A percentile compares a stretch with the other conserved stretches of the same genome.
These are phyloP conservation scores for Nycticebus coucang DNA, from an alignment of 2,113 vertebrate species.

Conservation along the genomic window DNA sequence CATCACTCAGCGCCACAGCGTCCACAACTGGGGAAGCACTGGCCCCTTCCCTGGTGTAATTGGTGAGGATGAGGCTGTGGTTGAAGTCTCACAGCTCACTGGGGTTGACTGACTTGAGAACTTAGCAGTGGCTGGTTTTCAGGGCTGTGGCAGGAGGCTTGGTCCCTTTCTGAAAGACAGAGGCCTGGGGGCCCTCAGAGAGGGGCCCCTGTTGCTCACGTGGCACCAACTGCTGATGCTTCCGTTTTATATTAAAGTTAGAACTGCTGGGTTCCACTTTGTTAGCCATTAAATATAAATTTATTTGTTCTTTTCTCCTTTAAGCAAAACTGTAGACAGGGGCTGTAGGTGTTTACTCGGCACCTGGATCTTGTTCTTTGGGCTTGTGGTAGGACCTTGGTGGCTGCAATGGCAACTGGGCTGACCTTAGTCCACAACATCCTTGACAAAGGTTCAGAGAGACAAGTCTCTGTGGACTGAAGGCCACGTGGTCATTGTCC, in stretches of 20 bases:
- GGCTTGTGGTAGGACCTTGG: not conserved
- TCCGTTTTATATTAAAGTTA: not conserved
- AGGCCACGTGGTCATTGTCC: not conserved
- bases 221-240: not conserved
- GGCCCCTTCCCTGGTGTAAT: not conserved
- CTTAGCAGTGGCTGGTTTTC: not conserved
- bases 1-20: not conserved
- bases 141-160: not conserved
- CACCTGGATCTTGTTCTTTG: not conserved
- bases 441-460: not conserved
- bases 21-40: not conserved
- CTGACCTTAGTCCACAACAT: not conserved
- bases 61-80: not conserved
- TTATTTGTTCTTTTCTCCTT: not conserved
- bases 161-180: not conserved
- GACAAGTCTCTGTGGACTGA: not conserved
- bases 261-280: slow-evolving; percentile 37
- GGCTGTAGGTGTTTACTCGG: not conserved
- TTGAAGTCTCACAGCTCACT: not conserved
- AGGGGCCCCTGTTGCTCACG: not conserved
- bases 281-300: slow-evolving; percentile 12
- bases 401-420: not conserved
- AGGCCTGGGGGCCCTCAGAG: not conserved
- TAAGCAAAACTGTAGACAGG: not conserved
- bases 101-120: not conserved